Percentiles rank a stretch among this genome's conserved stretches.
phyloP scores from a whole-genome alignment of 2,797 vertebrate genomes.

The Luscinia megarhynchos region DNA sequence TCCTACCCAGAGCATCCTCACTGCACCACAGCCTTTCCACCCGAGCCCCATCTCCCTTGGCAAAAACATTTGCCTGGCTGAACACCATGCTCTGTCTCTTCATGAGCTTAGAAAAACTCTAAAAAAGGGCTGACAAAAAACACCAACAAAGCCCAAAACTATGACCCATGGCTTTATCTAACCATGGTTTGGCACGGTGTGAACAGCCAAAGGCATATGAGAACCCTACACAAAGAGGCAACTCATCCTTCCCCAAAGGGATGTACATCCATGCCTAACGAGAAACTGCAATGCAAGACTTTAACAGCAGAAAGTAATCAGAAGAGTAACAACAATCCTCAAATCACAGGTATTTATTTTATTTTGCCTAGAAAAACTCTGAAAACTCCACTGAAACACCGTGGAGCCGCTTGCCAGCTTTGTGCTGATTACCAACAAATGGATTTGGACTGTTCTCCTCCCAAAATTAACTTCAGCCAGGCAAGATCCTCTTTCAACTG shows the following conservation, averaged over 20 bases:
- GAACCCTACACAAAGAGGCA: background rate
- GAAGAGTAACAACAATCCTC: background rate
- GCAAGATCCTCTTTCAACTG: background rate
- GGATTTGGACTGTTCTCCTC: background rate
- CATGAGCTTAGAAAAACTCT: background rate
- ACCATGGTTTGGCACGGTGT: rapidly evolving
- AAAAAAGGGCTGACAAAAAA: background rate
- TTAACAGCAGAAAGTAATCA: background rate
- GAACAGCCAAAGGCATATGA: rapidly evolving
- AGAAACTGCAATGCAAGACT: background rate
- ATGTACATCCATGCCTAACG: background rate
- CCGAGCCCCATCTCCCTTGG: background rate
- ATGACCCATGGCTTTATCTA: rapidly evolving
- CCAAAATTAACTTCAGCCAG: background rate
- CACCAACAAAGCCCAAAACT: background rate
- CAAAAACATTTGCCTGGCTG: rapidly evolving
- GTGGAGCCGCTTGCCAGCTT: rapidly evolving
- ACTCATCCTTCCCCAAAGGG: background rate
- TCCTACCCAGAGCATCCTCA: background rate
- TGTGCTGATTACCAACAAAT: background rate
- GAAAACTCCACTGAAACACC: background rate
- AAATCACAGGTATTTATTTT: background rate
- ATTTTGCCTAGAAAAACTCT: background rate
- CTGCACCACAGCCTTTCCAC: background rate
- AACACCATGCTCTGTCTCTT: background rate